Base-by-base conservation (phyloP, 2,797 vertebrate species). In the Acanthopagrus latus region DNA sequence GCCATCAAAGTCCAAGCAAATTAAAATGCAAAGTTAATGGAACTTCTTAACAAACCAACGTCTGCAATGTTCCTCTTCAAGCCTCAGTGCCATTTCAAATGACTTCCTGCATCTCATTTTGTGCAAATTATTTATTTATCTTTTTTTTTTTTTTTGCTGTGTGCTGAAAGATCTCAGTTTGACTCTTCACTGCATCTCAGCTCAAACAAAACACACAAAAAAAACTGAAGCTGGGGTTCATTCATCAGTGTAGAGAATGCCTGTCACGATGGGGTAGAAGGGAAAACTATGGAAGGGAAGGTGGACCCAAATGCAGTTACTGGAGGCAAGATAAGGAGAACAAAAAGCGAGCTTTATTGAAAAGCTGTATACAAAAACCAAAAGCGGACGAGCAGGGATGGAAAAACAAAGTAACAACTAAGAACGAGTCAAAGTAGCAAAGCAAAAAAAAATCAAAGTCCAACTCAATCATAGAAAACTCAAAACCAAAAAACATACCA, bases 11-110 rank as follows among this genome's bases (percentile, higher is more conserved):
- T 86, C 74, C 78, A 80, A 64, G 71, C 38, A 82, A 89, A 87
- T 89, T 74, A 84, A 84, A 84, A 88, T 80, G 58, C 65, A 69
- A 43, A 79, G 81, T 77, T 89, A 84, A 89, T 84, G 67, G 68
- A 88, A 85, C 59, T 85, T 86, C 65, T 86, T 76, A 87, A 88
- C 73, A 90, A 89, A 86, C 81, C 80, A 80, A 59, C 2, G 13
- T 89, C 67, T 84, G 60, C 71, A 87, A 77, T 86, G 84, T 76
- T 80, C 71, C 76, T 84, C 66, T 86, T 88, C 81, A 84, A 84
- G 87, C 83, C 74, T 82, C 85, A 67, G 48, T 82, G 83, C 77
- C 70, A 81, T 88, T 89, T 88, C 68, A 81, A 85, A 89, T 77
- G 72, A 84, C 51, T 76, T 78, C 44, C 66, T 73, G 68, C 80